Base-by-base conservation (phyloP, 2,888 invertebrate genomes). In the Eristalis tenax region DNA sequence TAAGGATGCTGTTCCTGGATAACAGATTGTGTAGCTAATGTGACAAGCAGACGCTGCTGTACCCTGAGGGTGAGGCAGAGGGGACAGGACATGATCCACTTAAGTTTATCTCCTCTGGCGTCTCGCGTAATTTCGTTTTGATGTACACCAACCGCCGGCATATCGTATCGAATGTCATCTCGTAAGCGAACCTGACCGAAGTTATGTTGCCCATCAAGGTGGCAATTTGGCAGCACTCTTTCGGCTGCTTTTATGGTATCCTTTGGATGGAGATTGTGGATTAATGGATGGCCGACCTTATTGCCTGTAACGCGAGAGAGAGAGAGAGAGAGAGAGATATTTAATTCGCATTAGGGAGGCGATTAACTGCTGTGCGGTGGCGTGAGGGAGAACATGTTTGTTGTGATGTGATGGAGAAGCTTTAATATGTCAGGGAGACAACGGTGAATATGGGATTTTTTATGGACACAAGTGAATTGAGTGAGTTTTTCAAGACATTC, bases 11-110 rank as follows among this genome's bases (percentile, higher is more conserved):
- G 38, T 50, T 75, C 56, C 65, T 26, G 35, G 65, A 50, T 66
- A 76, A 68, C 32, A 68, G 59, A 76, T 76, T 50, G 18, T 76
- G 59, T 61, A 59, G 22, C 66, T 76, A 76, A 76, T 66, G 76
- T 28, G 75, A 75, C 40, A 75, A 66, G 57, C 57, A 75, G 57
- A 18, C 66, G 35, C 26, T 38, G 38, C 56, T 38, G 13, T 38
- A 38, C 13, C 1, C 38, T 2, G 35, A 1, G 11, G 43, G 43
- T 61, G 50, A 5, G 10, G 2, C 18, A 13, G 13, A 11, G 15
- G 15, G 15, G n/a, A 23, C 23, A 59, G 43, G 40, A 68, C 43
- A 61, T 68, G 76, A 66, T 43, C 43, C 28, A 69, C 68, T 77
- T 50, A 50, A 50, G 18, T 5, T 50, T 18, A 15, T 43, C 43